A percentile compares a stretch with the other conserved stretches of the same genome.
These are phyloP conservation scores for Podilymbus podiceps DNA, from an alignment of 2,113 vertebrate genomes.

Conservation along the genomic window DNA sequence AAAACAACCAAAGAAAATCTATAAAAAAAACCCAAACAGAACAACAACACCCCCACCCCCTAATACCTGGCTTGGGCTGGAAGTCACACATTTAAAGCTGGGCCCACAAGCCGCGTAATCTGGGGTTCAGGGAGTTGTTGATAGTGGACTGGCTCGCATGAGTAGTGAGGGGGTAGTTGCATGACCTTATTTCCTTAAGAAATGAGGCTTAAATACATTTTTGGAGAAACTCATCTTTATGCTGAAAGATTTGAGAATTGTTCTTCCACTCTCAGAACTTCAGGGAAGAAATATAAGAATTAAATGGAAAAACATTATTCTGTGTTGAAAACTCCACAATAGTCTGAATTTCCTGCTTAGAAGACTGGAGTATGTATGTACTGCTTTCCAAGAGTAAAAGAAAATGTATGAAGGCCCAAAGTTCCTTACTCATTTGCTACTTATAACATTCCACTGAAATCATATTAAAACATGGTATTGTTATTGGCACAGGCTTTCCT, in stretches of 20 bases:
- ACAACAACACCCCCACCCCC: rapidly evolving
- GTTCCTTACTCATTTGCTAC: background rate
- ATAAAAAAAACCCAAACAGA: background rate
- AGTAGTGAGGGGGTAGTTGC: background rate
- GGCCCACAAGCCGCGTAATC: too few relatives aligned
- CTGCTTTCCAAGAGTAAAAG: background rate
- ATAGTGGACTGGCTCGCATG: background rate
- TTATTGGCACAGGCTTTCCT: background rate
- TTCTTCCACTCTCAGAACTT: background rate
- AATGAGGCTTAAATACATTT: background rate
- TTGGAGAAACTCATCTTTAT: background rate
- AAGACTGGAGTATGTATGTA: background rate
- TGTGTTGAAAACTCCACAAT: background rate
- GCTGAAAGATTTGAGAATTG: background rate
- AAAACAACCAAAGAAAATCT: background rate
- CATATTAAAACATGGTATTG: rapidly evolving
- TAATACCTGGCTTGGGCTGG: too few relatives aligned
- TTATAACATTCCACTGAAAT: background rate
- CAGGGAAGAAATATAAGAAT: background rate
- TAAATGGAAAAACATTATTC: background rate
- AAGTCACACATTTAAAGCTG: too few relatives aligned
- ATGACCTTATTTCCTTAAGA: background rate
- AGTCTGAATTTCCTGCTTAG: background rate
- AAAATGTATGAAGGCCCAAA: background rate
- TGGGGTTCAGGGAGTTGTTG: background rate